Evolutionary conservation across 2,888 invertebrate genomes (phyloP).

Genomic region (Catocala sponsa): DNA sequence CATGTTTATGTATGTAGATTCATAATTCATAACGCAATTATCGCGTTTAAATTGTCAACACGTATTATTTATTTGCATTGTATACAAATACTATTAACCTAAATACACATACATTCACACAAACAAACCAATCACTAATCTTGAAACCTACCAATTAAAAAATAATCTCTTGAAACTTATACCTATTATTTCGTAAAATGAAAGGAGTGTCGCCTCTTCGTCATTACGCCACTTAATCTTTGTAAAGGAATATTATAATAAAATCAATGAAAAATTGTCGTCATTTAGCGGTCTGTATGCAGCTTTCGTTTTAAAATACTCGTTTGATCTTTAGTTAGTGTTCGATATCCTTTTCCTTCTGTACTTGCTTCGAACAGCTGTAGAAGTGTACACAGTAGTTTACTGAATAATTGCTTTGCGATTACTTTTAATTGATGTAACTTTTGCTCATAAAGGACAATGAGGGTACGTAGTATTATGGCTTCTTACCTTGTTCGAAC

Average conservation of each 20-base stretch:
- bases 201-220: conserved; percentile 33
- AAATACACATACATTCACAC: too few relatives aligned
- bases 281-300: conserved; percentile 39
- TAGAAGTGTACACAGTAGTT: conserved; percentile 3
- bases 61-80: too few relatives aligned
- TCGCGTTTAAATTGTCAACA: too few relatives aligned
- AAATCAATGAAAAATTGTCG: conserved; percentile 50
- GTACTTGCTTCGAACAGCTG: background rate
- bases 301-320: conserved; percentile 38
- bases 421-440: too few relatives aligned
- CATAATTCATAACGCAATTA: too few relatives aligned
- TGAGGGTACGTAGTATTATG: too few relatives aligned
- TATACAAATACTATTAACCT: too few relatives aligned
- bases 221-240: conserved; percentile 42
- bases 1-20: too few relatives aligned
- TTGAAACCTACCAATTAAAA: background rate
- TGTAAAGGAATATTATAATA: conserved; percentile 49
- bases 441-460: too few relatives aligned
- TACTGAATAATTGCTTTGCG: background rate
- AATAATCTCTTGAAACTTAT: background rate
- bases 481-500: too few relatives aligned
- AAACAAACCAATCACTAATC: background rate
- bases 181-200: conserved; percentile 2
- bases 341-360: conserved; percentile 10
- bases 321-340: conserved; percentile 23